phyloP scores from a whole-genome alignment of 53 echinoderm and acorn worm species.

The Luidia sarsii region DNA sequence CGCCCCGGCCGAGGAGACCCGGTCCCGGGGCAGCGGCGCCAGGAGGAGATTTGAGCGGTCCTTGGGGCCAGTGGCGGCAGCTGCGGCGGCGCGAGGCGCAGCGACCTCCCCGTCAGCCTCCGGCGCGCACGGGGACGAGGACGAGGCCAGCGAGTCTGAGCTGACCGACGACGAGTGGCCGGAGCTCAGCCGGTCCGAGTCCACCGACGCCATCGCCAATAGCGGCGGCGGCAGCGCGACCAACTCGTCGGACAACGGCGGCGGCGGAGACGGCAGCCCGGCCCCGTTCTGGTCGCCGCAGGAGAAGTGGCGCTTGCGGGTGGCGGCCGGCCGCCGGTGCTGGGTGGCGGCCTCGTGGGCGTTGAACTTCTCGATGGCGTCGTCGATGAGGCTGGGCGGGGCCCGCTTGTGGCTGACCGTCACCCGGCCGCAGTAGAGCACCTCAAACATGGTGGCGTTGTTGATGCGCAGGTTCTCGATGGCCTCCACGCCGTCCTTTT shows the following conservation, averaged over 20 bases:
- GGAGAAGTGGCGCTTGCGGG: slow-evolving; percentile 83
- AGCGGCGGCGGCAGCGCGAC: not conserved
- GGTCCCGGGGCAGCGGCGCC: slow-evolving; percentile 4
- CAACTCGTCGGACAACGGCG: not conserved
- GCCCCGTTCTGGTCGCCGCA: slow-evolving; percentile 73
- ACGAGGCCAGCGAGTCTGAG: slow-evolving; percentile 22
- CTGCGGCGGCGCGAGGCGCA: not conserved
- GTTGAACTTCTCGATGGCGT: slow-evolving; percentile 86
- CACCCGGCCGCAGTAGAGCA: slow-evolving; percentile 83
- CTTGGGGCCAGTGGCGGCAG: slow-evolving; percentile 10
- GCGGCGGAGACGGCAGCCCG: not conserved
- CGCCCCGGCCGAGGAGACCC: slow-evolving; percentile 45
- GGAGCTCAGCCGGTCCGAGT: slow-evolving; percentile 20
- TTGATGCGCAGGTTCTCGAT: slow-evolving; percentile 65
- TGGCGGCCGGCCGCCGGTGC: slow-evolving; percentile 50
- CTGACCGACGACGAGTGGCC: slow-evolving; percentile 47
- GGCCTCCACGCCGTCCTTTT: slow-evolving; percentile 52
- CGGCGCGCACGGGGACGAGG: not conserved
- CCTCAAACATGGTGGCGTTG: slow-evolving; percentile 92
- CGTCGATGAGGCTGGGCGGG: slow-evolving; percentile 94
- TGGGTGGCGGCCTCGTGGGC: slow-evolving; percentile 71
- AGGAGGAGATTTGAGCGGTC: not conserved
- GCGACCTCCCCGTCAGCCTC: slow-evolving; percentile 14
- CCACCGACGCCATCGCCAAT: not conserved
- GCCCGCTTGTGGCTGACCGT: slow-evolving; percentile 89